Evolutionary conservation across 2,797 vertebrate genomes (phyloP).

Genomic region (Coccyzus lansbergi): DNA sequence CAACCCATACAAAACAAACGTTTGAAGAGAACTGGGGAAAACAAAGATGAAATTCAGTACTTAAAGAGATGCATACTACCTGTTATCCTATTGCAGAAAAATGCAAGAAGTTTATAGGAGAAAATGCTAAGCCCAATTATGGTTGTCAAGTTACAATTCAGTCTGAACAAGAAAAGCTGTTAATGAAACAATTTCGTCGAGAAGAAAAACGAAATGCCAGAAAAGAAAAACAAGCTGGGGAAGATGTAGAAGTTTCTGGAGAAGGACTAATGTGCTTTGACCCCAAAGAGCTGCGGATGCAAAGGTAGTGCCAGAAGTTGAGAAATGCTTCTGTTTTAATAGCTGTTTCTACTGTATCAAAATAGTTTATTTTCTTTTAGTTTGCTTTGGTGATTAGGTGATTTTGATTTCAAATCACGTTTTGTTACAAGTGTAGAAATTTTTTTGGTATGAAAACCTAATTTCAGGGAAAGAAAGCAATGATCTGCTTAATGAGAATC

Average conservation of each 20-base stretch:
- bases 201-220: constrained; percentile 92
- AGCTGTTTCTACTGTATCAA: constrained; percentile 41
- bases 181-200: constrained; percentile 91
- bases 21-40: not conserved
- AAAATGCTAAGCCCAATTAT: constrained; percentile 85
- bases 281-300: constrained; percentile 90
- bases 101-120: constrained; percentile 79
- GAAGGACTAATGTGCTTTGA: constrained; percentile 87
- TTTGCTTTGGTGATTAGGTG: constrained; percentile 52
- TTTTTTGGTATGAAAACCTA: constrained; percentile 73
- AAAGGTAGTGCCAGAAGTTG: constrained; percentile 82
- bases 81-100: constrained; percentile 77
- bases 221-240: constrained; percentile 85
- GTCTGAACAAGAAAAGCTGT: constrained; percentile 93
- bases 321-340: constrained; percentile 59
- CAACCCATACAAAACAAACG: not conserved
- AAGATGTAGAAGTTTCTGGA: constrained; percentile 82
- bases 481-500: constrained; percentile 87
- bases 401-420: constrained; percentile 60
- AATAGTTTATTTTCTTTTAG: constrained; percentile 37
- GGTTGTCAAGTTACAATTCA: constrained; percentile 97
- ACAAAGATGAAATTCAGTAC: not conserved
- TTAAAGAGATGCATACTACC: not conserved
- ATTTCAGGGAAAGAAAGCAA: constrained; percentile 77
- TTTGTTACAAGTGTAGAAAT: constrained; percentile 60